Base-by-base conservation (phyloP, 2,797 vertebrate species). In the Amblyraja radiata region DNA sequence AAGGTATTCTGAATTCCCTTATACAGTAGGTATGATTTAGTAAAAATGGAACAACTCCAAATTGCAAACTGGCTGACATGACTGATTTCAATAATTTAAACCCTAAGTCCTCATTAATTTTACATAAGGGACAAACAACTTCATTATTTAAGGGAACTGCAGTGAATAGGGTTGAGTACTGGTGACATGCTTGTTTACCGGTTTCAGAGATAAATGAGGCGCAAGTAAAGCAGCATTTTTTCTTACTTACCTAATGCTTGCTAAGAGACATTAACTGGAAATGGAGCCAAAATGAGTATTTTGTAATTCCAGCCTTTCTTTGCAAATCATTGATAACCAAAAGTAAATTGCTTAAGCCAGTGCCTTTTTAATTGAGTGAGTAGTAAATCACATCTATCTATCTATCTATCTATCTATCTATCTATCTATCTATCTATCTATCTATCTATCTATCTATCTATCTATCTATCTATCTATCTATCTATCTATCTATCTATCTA, bases 71-170 rank as follows among this genome's bases (percentile, higher is more conserved):
- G 7, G 84, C 61, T 88, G 84, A 88, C 16, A 76, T 76, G 73
- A 92, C 46, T 39, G 71, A 92, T 11, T 76, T 92, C 90, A 76
- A 73, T 92, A 74, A 92, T 74, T 92, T 46, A 92, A 74, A 68
- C n/a, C 0, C 14, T 36, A 88, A 88, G 14, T 88, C 61, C 63
- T 65, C 61, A 88, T 88, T 63, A 88, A 88, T 92, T 92, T 92
- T 92, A 76, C 46, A 74, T 92, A 91, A 91, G 71, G 76, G 23
- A 58, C 71, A 92, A 74, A 74, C 71, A 92, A 74, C 39, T 92
- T 92, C 71, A 92, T 92, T 92, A 92, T 92, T 92, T 92, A 73
- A 54, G 36, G 76, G 90, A 1, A 76, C 71, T 92, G 71, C 68
- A 74, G 39, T 92, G 18, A 76, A 14, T 39, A 76, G 46, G 36